phyloP scores from a whole-genome alignment of 2,797 vertebrate species.

The Mus minutoides region DNA sequence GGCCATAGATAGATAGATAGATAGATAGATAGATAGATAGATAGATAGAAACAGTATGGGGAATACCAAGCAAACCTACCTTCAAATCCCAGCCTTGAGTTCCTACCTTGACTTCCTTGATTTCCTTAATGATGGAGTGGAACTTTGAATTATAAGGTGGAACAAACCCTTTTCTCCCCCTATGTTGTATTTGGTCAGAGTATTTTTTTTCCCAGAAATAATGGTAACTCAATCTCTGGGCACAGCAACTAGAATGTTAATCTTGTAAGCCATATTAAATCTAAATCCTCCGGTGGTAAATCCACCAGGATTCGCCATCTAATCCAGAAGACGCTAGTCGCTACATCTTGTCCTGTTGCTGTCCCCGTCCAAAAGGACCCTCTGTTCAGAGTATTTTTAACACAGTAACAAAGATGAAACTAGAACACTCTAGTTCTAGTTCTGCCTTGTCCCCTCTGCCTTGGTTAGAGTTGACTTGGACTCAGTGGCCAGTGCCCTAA shows the following conservation, averaged over 20 bases:
- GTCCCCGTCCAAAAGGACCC: no score
- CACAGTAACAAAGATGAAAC: not conserved
- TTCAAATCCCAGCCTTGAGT: not conserved
- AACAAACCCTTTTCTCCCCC: not conserved
- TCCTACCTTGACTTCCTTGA: not conserved
- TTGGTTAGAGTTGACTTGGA: not conserved
- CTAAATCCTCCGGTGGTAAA: no score
- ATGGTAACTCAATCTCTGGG: no score
- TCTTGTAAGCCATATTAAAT: no score
- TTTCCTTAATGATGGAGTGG: not conserved
- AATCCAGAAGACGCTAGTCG: no score
- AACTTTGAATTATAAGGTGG: not conserved
- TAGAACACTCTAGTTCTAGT: not conserved
- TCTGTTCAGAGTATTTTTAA: not conserved
- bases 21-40: no score
- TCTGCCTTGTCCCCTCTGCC: no score
- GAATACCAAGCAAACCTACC: not conserved
- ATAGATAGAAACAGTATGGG: no score
- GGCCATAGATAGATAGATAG: no score
- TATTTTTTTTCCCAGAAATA: not conserved
- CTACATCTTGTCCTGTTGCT: no score
- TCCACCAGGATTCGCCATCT: no score
- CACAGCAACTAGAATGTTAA: no score
- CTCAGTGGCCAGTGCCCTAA: not conserved
- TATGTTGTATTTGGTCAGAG: not conserved